Evolutionary conservation across 2,797 vertebrate genomes (phyloP).

Genomic region (Heterohyrax brucei): DNA sequence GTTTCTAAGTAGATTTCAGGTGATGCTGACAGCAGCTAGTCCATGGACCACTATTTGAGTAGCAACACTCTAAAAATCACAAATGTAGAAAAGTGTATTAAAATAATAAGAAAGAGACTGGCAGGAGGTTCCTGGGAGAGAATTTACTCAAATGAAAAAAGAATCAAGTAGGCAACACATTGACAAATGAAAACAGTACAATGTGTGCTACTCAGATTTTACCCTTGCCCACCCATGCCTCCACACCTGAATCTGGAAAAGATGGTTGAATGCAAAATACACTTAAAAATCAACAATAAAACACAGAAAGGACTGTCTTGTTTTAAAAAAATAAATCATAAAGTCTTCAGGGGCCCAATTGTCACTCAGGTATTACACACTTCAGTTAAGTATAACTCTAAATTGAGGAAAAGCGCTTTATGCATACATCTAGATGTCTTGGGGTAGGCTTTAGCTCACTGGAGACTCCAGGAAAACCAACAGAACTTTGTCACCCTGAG

Average conservation of each 20-base stretch:
- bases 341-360: background rate
- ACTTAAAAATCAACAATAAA: constrained; percentile 18
- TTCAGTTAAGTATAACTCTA: constrained; percentile 14
- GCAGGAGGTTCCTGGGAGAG: background rate
- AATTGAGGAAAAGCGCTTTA: background rate
- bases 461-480: background rate
- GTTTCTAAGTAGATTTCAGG: no score
- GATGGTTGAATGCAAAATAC: background rate
- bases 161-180: constrained; percentile 2
- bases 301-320: background rate
- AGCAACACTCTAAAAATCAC: constrained; percentile 19
- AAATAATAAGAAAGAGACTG: background rate
- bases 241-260: background rate
- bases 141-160: constrained; percentile 31
- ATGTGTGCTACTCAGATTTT: constrained; percentile 12
- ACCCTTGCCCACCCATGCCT: background rate
- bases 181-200: background rate
- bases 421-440: background rate
- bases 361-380: constrained; percentile 24
- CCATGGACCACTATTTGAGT: background rate
- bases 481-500: constrained; percentile 4
- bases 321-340: background rate
- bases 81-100: background rate
- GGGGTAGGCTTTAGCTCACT: background rate
- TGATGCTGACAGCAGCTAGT: no score